phyloP scores from a whole-genome alignment of 2,888 invertebrate species.

The Charanyca ferruginea region DNA sequence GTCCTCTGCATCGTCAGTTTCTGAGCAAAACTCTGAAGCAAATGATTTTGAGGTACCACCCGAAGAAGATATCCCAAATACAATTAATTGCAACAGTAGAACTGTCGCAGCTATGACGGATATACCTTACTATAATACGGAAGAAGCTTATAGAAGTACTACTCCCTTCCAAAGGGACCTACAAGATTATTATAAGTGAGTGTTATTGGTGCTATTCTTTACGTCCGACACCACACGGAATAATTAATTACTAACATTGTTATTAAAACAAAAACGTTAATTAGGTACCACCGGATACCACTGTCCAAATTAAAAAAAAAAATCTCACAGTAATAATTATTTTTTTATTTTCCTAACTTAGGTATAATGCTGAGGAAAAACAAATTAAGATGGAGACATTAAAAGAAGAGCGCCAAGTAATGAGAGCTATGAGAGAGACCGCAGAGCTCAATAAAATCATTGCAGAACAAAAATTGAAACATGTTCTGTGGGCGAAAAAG shows the following conservation, averaged over 20 bases:
- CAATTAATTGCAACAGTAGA: constrained; percentile 49
- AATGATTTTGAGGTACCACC: constrained; percentile 71
- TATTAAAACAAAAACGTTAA: no score
- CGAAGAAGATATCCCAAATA: constrained; percentile 61
- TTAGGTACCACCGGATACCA: neutral
- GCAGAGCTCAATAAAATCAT: constrained; percentile 92
- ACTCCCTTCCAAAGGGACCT: constrained; percentile 77
- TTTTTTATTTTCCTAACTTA: constrained; percentile 38
- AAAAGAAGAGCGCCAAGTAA: constrained; percentile 84
- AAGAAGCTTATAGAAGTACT: constrained; percentile 58
- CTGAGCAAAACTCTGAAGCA: constrained; percentile 73
- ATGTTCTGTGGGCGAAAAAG: constrained; percentile 86
- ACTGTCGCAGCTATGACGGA: constrained; percentile 76
- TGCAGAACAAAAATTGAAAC: constrained; percentile 91
- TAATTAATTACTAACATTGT: no score
- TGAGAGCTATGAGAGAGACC: constrained; percentile 89
- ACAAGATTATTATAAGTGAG: constrained; percentile 81
- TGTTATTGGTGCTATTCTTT: no score
- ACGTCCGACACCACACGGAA: no score
- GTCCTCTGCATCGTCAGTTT: constrained; percentile 73
- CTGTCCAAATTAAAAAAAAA: neutral
- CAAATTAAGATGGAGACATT: constrained; percentile 84
- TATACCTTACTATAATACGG: constrained; percentile 42
- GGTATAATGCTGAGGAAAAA: constrained; percentile 79
- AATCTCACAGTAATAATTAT: neutral